A percentile compares a stretch with the other conserved stretches of the same genome.
Evolutionary conservation across 1,140 invertebrate genomes (phyloP).

Genomic region (Drosophila punjabiensis): DNA sequence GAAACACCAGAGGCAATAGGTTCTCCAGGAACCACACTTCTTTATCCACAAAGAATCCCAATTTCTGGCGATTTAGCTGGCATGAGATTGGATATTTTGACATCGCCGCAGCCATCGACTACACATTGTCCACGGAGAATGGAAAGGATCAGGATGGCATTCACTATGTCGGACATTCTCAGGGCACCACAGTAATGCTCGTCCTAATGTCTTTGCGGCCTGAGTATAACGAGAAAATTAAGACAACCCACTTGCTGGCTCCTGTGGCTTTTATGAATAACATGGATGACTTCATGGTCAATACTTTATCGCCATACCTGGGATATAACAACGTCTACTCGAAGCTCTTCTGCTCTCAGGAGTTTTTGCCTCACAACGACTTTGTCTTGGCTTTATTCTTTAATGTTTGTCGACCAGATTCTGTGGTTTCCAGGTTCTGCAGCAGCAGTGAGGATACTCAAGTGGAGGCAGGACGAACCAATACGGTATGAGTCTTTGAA

Average conservation of each 20-base stretch:
- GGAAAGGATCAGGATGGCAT: conserved; percentile 83
- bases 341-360: conserved; percentile 37
- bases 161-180: conserved; percentile 86
- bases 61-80: conserved; percentile 87
- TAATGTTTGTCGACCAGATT: conserved; percentile 85
- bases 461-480: conserved; percentile 16
- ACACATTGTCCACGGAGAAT: conserved; percentile 85
- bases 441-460: neutral
- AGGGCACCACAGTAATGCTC: conserved; percentile 87
- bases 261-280: conserved; percentile 85
- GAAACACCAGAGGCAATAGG: conserved; percentile 89
- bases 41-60: conserved; percentile 75
- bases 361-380: conserved; percentile 62
- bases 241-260: conserved; percentile 87
- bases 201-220: conserved; percentile 88
- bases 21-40: conserved; percentile 87
- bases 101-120: conserved; percentile 89
- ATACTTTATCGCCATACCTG: conserved; percentile 30
- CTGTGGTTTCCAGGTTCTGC: conserved; percentile 54
- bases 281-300: conserved; percentile 35
- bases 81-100: conserved; percentile 90
- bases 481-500: conserved; percentile 10
- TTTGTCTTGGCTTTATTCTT: conserved; percentile 54
- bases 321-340: conserved; percentile 77
- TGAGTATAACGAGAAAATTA: conserved; percentile 89